A percentile compares a stretch with the other conserved stretches of the same genome.
phyloP scores from a whole-genome alignment of 2,797 vertebrate species.

The Paedocypris micromegethes region DNA sequence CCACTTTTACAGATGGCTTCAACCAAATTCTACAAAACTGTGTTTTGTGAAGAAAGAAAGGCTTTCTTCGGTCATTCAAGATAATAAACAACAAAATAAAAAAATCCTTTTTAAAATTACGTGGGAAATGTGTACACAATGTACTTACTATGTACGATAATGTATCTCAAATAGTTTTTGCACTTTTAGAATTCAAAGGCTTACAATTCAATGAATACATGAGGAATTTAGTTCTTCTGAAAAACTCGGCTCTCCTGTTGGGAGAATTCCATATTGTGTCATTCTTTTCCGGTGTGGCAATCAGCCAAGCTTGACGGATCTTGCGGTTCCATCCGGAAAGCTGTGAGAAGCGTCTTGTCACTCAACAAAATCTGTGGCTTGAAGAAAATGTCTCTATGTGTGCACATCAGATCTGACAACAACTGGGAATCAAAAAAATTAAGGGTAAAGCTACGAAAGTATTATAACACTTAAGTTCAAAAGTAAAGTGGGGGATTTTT shows the following conservation, averaged over 20 bases:
- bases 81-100: slow-evolving; percentile 27
- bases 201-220: slow-evolving; percentile 41
- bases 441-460: no score
- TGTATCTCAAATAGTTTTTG: no score
- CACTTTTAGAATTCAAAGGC: not conserved
- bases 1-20: slow-evolving; percentile 23
- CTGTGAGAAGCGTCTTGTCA: slow-evolving; percentile 41
- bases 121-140: no score
- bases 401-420: slow-evolving; percentile 61
- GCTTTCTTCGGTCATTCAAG: slow-evolving; percentile 14
- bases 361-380: slow-evolving; percentile 50
- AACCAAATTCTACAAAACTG: slow-evolving; percentile 24
- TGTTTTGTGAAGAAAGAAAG: not conserved
- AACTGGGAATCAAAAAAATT: no score
- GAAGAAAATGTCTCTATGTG: slow-evolving; percentile 60
- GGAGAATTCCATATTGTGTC: slow-evolving; percentile 42
- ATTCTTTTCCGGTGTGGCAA: slow-evolving; percentile 52
- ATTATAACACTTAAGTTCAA: no score
- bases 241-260: slow-evolving; percentile 29
- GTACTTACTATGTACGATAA: no score
- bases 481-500: no score
- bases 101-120: not conserved
- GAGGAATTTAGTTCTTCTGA: slow-evolving; percentile 43
- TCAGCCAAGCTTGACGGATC: slow-evolving; percentile 53
- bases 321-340: slow-evolving; percentile 47